These are phyloP conservation scores for Drosophila bocki DNA, from an alignment of 1,140 invertebrate genomes.

Conservation along the genomic window DNA sequence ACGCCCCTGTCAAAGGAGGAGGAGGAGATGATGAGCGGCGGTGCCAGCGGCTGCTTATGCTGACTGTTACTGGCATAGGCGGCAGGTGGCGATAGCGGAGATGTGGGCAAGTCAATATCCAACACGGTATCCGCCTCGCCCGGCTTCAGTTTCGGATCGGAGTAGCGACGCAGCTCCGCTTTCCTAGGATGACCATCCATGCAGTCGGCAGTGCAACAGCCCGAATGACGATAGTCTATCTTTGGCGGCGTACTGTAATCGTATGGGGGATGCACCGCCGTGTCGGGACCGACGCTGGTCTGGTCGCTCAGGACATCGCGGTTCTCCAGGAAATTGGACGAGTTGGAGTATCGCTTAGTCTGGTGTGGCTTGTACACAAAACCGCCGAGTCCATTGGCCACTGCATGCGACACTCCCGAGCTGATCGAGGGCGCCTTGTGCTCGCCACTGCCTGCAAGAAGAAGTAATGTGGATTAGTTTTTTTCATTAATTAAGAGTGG, in stretches of 20 bases:
- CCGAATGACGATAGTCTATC: constrained; percentile 75
- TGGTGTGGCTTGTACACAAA: constrained; percentile 80
- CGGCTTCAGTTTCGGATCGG: constrained; percentile 85
- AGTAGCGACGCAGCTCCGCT: constrained; percentile 84
- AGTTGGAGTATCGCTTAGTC: constrained; percentile 80
- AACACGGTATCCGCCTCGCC: constrained; percentile 59
- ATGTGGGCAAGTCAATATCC: constrained; percentile 76
- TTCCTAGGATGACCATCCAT: constrained; percentile 42
- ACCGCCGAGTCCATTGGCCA: constrained; percentile 77
- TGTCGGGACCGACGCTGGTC: constrained; percentile 55
- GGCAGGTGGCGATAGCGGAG: constrained; percentile 74
- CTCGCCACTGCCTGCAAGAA: constrained; percentile 71
- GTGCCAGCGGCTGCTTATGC: constrained; percentile 43
- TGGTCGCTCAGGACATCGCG: constrained; percentile 84
- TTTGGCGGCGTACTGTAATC: constrained; percentile 79
- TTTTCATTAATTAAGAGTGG: too few species aligned
- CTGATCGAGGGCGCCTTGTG: constrained; percentile 77
- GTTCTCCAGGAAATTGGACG: constrained; percentile 84
- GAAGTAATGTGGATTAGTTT: background rate
- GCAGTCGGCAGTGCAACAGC: constrained; percentile 62
- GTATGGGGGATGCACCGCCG: constrained; percentile 61
- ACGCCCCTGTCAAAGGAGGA: constrained; percentile 76
- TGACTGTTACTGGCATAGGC: constrained; percentile 58
- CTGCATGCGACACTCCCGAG: constrained; percentile 80
- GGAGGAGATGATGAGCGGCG: constrained; percentile 50